These are phyloP conservation scores for Cettia cetti DNA, from an alignment of 2,113 vertebrate genomes.

Conservation along the genomic window DNA sequence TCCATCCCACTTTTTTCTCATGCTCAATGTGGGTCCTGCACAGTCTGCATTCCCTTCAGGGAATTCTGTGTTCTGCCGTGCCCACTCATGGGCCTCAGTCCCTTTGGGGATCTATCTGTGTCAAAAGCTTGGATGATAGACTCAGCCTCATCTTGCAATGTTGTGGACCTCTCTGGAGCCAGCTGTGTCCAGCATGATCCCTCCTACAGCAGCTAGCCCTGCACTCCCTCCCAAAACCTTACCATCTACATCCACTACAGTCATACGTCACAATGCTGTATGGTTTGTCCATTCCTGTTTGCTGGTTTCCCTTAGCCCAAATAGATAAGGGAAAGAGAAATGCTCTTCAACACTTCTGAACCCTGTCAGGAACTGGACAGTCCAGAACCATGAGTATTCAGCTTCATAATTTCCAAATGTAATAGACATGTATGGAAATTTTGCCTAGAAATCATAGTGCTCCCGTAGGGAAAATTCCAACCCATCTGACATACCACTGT, in stretches of 20 bases:
- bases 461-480: neutral
- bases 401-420: neutral
- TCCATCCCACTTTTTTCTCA: neutral
- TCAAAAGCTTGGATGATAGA: neutral
- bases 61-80: neutral
- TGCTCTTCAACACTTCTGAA: neutral
- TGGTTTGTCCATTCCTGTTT: neutral
- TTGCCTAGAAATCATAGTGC: neutral
- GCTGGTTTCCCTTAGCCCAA: neutral
- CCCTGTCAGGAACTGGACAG: neutral
- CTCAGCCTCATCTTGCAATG: neutral
- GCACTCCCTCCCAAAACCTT: neutral
- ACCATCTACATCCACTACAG: neutral
- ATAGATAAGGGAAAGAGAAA: neutral
- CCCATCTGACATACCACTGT: neutral
- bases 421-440: neutral
- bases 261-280: neutral
- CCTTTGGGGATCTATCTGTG: neutral
- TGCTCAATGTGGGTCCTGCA: neutral
- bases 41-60: neutral
- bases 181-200: accelerated
- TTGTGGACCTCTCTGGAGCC: neutral
- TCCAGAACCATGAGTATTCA: neutral
- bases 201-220: neutral
- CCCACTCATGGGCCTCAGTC: neutral